phyloP scores from a whole-genome alignment of 2,797 vertebrate species.

The Spinus olivaceus region DNA sequence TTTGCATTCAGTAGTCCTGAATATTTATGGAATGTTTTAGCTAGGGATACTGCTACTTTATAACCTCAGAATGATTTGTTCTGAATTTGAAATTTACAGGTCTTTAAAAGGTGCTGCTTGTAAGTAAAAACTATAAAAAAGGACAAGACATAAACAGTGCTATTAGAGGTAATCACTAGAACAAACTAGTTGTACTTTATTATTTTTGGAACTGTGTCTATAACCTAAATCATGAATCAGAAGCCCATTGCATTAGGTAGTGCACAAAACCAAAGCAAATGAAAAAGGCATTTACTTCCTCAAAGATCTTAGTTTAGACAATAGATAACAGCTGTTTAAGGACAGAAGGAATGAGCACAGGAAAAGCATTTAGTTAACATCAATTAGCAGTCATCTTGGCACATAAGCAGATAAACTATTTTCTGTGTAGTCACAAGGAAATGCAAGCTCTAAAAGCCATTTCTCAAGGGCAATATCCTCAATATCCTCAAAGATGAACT shows the following conservation, averaged over 20 bases:
- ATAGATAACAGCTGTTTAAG: neutral
- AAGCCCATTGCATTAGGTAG: neutral
- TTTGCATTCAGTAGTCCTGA: neutral
- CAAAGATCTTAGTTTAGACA: neutral
- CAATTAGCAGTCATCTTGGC: neutral
- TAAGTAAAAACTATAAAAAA: neutral
- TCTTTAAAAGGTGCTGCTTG: neutral
- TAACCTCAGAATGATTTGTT: neutral
- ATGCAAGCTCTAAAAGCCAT: neutral
- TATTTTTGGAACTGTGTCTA: neutral
- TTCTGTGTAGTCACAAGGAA: neutral
- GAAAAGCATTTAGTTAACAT: neutral
- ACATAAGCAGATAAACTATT: neutral
- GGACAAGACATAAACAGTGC: neutral
- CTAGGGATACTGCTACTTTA: neutral
- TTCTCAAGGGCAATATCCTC: neutral
- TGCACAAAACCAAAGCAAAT: neutral
- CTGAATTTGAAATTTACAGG: neutral
- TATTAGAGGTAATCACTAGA: neutral
- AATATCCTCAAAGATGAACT: neutral
- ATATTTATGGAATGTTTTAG: neutral
- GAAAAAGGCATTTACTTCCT: neutral
- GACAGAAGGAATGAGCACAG: neutral
- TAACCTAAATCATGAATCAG: neutral
- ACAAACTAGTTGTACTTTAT: neutral